These are phyloP conservation scores for Bucco capensis DNA, from an alignment of 2,113 vertebrate species.

Conservation along the genomic window DNA sequence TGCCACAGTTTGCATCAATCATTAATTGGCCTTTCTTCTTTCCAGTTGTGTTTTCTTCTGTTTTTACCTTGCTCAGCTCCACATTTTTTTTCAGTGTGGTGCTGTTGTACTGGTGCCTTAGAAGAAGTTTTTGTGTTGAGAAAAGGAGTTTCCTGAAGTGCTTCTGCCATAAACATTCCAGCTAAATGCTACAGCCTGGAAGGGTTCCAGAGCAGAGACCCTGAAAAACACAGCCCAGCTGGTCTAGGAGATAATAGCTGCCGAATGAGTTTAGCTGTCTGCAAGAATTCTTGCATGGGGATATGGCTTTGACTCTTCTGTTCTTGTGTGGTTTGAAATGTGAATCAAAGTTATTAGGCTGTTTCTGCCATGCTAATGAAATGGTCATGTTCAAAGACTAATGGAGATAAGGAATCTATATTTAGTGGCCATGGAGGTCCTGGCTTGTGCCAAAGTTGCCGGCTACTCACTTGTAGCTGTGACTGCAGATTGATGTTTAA, in stretches of 20 bases:
- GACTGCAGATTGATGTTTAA: not conserved
- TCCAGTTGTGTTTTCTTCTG: not conserved
- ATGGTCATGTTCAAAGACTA: not conserved
- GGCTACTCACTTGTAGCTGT: not conserved
- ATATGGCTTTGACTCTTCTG: not conserved
- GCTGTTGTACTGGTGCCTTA: not conserved
- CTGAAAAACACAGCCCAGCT: slow-evolving; percentile 49
- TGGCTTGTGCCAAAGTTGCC: not conserved
- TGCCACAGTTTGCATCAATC: not conserved
- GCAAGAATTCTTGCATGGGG: not conserved
- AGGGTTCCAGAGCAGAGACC: slow-evolving; percentile 13
- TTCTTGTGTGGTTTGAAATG: not conserved
- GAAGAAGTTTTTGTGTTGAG: not conserved
- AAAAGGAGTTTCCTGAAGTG: not conserved
- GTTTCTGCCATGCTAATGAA: not conserved
- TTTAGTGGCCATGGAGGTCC: not conserved
- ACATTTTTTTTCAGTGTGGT: not conserved
- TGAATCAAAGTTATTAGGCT: not conserved
- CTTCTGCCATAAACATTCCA: not conserved
- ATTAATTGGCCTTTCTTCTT: not conserved
- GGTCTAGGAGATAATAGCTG: slow-evolving; percentile 31
- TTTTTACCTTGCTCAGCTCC: not conserved
- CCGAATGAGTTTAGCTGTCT: not conserved
- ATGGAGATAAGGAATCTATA: not conserved
- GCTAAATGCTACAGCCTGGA: not conserved